Conservation (phyloP, 2,113 vertebrate genomes). For the Protobothrops flavoviridis region DNA sequence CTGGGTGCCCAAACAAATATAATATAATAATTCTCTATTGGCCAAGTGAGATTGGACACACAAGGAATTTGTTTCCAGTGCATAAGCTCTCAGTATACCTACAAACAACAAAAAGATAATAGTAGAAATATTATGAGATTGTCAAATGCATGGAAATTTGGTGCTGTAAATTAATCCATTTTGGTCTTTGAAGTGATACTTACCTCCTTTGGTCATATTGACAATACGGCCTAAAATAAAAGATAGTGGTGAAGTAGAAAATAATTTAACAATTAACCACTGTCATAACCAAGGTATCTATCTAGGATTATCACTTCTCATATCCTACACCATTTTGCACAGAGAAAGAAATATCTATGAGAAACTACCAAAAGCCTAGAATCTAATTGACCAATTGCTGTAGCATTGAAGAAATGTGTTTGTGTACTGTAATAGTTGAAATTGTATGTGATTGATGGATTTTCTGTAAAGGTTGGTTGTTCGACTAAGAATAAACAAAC, state of each 20-base stretch:
- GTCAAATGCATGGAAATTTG: background rate
- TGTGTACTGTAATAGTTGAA: background rate
- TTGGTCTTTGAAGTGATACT: background rate
- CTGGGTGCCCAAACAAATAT: no score
- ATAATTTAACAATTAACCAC: background rate
- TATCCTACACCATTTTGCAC: background rate
- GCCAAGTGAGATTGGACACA: no score
- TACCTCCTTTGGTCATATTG: background rate
- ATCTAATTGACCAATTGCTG: background rate
- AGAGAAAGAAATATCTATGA: background rate
- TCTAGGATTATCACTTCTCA: background rate
- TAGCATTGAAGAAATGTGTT: background rate
- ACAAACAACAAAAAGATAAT: background rate
- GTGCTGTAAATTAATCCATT: background rate
- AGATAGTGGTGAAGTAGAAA: background rate
- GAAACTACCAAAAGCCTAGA: background rate
- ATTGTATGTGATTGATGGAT: background rate
- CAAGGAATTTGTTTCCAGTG: no score
- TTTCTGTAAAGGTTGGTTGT: background rate
- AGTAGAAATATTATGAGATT: background rate
- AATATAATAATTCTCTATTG: no score
- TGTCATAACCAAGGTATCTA: background rate
- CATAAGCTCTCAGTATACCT: no score
- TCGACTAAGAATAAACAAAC: background rate
- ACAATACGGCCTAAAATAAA: background rate